phyloP scores from a whole-genome alignment of 2,113 vertebrate species.

The Actenoides hombroni region DNA sequence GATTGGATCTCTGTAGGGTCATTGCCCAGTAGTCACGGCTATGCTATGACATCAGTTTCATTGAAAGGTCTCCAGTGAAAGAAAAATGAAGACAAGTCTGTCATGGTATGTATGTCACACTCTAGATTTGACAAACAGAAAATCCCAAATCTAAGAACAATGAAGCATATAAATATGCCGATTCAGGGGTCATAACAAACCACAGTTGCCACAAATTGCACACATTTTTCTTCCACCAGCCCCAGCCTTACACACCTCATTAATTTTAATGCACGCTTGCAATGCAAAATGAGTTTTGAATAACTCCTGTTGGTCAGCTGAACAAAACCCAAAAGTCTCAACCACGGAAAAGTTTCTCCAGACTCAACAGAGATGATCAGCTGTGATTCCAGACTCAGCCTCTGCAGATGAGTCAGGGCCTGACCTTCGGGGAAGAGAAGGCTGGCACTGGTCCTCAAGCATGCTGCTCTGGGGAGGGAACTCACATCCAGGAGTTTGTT shows the following conservation, averaged over 20 bases:
- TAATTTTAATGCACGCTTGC: conserved; percentile 63
- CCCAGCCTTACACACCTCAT: conserved; percentile 9
- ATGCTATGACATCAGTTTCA: not conserved
- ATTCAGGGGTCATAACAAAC: conserved; percentile 60
- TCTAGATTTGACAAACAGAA: conserved; percentile 32
- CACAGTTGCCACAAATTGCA: conserved; percentile 49
- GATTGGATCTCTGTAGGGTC: not conserved
- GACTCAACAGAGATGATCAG: not conserved
- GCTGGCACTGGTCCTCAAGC: not conserved
- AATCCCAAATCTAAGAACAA: conserved; percentile 52
- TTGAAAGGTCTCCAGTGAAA: not conserved
- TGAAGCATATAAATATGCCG: conserved; percentile 54
- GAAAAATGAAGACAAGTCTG: not conserved
- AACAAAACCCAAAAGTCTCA: not conserved
- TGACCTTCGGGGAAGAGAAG: not conserved
- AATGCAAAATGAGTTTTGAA: conserved; percentile 43
- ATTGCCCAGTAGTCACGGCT: not conserved
- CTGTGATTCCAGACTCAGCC: not conserved
- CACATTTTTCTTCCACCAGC: conserved; percentile 39
- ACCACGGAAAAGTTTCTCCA: not conserved
- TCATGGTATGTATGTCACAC: not conserved
- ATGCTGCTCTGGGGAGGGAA: not conserved
- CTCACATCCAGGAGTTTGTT: accelerated
- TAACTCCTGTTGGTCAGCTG: conserved; percentile 42
- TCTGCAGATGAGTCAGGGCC: not conserved